Conservation (phyloP, 2,113 vertebrate genomes). For the Odontophorus gujanensis region DNA sequence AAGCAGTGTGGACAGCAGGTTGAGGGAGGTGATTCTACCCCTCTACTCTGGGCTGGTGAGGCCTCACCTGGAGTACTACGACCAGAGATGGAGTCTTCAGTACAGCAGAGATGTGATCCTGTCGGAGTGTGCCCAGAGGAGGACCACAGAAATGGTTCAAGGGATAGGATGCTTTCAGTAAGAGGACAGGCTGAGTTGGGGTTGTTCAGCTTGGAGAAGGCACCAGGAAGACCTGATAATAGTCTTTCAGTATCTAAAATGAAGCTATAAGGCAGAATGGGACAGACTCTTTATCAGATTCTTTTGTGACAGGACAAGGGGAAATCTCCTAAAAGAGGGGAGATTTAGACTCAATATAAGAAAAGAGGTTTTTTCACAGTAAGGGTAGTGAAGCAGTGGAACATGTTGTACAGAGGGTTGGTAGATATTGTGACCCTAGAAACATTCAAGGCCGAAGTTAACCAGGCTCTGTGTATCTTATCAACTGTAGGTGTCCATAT, state of each 20-base stretch:
- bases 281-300: background rate
- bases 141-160: background rate
- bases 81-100: background rate
- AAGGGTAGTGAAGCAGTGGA: no score
- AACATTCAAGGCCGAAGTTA: no score
- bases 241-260: background rate
- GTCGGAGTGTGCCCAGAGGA: background rate
- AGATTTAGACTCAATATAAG: background rate
- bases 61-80: no score
- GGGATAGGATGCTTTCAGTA: background rate
- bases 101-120: background rate
- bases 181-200: background rate
- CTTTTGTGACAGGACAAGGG: background rate
- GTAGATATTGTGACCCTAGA: no score
- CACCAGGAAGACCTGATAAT: background rate
- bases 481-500: background rate
- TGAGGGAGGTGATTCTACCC: no score
- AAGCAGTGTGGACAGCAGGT: background rate
- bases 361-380: no score
- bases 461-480: background rate
- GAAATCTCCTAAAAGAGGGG: background rate
- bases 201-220: background rate
- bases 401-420: no score
- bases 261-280: background rate
- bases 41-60: background rate